Evolutionary conservation across 2,113 vertebrate species (phyloP).

Genomic region (Thermophis baileyi): DNA sequence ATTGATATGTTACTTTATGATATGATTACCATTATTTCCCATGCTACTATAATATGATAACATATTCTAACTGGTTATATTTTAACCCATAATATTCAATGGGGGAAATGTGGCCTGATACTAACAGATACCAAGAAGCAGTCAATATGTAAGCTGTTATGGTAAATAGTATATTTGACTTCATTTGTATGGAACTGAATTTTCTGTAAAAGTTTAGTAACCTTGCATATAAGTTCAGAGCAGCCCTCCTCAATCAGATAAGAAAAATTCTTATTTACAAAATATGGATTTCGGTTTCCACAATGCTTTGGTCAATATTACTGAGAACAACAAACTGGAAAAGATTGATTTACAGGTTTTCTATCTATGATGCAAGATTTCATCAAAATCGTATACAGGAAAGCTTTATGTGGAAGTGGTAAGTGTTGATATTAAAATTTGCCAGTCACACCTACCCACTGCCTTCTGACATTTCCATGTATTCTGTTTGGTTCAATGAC

Average conservation of each 20-base stretch:
- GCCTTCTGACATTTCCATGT: not conserved
- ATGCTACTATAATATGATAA: not conserved
- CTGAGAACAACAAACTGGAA: not conserved
- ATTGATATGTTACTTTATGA: not conserved
- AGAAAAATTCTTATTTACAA: not conserved
- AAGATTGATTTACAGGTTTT: not conserved
- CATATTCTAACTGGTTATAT: not conserved
- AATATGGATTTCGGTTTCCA: not conserved
- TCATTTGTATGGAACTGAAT: not conserved
- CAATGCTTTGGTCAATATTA: not conserved
- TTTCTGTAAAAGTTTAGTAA: not conserved
- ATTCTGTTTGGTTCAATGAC: not conserved
- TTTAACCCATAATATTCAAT: not conserved
- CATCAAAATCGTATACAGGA: not conserved
- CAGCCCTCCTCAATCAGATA: not conserved
- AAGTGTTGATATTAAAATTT: not conserved
- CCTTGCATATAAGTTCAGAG: not conserved
- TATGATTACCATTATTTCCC: not conserved
- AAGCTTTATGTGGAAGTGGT: not conserved
- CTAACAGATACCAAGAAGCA: not conserved
- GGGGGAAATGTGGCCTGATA: not conserved
- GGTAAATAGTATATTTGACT: not conserved
- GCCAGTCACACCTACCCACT: not conserved
- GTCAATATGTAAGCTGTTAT: not conserved
- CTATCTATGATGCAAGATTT: not conserved